Evolutionary conservation across 2,113 vertebrate species (phyloP).

Genomic region (Felis chaus): DNA sequence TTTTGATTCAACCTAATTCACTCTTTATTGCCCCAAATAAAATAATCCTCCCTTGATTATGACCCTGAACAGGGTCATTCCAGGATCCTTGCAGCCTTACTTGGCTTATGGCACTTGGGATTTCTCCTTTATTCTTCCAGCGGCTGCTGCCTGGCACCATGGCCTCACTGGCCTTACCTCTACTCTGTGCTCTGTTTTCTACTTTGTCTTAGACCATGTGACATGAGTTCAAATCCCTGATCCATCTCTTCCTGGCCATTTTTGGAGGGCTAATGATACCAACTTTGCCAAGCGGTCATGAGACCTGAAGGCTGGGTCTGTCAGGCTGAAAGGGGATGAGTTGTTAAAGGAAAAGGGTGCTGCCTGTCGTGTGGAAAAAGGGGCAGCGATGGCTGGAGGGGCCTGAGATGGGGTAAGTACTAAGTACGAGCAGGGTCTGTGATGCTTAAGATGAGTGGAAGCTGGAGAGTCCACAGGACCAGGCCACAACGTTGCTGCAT

Average conservation of each 20-base stretch:
- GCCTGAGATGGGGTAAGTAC: rapidly evolving
- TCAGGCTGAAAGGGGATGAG: neutral
- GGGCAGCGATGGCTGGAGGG: neutral
- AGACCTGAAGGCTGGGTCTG: neutral
- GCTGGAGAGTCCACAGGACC: neutral
- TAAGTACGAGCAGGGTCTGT: neutral
- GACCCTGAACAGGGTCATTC: neutral
- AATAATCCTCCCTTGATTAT: neutral
- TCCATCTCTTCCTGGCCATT: neutral
- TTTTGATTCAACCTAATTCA: neutral
- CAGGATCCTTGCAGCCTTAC: neutral
- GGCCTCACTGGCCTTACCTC: neutral
- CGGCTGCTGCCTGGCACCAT: neutral
- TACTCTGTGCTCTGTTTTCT: neutral
- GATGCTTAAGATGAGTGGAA: neutral
- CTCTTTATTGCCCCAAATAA: neutral
- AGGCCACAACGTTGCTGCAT: neutral
- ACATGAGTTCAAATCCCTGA: neutral
- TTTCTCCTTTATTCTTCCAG: no score
- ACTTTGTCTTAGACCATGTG: neutral
- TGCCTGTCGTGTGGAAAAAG: no score
- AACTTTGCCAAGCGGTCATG: neutral
- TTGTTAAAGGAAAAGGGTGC: neutral
- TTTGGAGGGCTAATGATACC: neutral
- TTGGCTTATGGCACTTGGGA: neutral